Evolutionary conservation across 2,113 vertebrate genomes (phyloP).

Genomic region (Tilapia sparmanii): DNA sequence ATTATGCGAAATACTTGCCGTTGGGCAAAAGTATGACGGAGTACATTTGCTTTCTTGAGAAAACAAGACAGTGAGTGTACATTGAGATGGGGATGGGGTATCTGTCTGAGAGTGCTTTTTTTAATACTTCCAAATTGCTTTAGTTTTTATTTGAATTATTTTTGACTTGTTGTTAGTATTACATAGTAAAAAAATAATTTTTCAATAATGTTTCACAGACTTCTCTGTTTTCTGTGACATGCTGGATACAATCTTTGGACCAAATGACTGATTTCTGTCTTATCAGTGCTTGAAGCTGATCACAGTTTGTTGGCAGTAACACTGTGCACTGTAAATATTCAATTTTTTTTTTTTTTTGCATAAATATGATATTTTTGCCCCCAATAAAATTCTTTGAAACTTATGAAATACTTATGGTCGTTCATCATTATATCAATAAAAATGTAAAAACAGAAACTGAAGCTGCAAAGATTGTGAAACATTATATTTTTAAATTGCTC

Average conservation of each 20-base stretch:
- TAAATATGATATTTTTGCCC: background rate
- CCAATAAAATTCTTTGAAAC: background rate
- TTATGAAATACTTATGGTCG: background rate
- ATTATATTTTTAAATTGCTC: background rate
- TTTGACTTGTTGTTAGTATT: background rate
- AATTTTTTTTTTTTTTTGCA: fast-evolving
- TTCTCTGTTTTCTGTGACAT: background rate
- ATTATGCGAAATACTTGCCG: fast-evolving
- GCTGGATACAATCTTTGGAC: background rate
- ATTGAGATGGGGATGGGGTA: background rate
- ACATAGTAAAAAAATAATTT: fast-evolving
- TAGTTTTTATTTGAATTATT: background rate
- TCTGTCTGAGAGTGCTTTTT: background rate
- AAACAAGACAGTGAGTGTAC: background rate
- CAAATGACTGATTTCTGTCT: background rate
- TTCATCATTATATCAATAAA: background rate
- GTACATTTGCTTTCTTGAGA: background rate
- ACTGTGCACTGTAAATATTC: background rate
- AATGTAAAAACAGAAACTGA: background rate
- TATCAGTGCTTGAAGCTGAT: background rate
- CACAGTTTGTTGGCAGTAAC: background rate
- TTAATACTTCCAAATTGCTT: background rate
- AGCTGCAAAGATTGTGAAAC: background rate
- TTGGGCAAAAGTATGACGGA: background rate
- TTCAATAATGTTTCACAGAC: background rate